Evolutionary conservation across 2,888 invertebrate species (phyloP).

Genomic region (Bimastos eiseni): DNA sequence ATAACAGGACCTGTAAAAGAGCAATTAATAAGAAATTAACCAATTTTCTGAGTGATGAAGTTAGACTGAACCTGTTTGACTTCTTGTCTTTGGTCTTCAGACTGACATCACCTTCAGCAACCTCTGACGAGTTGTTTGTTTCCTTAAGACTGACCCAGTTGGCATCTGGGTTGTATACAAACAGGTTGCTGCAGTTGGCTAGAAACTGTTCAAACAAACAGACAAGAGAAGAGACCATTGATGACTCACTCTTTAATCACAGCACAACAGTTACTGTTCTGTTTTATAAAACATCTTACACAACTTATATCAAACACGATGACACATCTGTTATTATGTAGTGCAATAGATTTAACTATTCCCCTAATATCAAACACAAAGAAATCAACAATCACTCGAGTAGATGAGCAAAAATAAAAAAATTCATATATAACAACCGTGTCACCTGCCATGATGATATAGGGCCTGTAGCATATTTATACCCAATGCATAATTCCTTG

Average conservation of each 20-base stretch:
- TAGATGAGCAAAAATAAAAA: no score
- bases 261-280: neutral
- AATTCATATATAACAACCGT: no score
- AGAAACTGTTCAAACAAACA: constrained; percentile 52
- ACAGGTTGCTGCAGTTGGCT: constrained; percentile 51
- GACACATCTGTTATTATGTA: no score
- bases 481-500: no score
- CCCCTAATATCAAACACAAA: no score
- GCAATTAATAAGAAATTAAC: neutral
- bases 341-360: no score
- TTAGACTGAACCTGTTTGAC: constrained; percentile 1
- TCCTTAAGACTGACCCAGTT: constrained; percentile 46
- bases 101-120: neutral
- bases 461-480: no score
- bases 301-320: neutral
- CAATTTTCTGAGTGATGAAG: neutral
- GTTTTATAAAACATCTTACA: neutral
- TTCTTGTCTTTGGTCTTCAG: neutral
- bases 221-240: neutral
- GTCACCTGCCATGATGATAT: no score
- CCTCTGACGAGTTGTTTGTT: neutral
- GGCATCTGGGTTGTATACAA: constrained; percentile 48
- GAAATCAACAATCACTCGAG: no score
- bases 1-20: neutral
- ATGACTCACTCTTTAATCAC: neutral